Base-by-base conservation (phyloP, 2,113 vertebrate species). In the Pao palembangensis region DNA sequence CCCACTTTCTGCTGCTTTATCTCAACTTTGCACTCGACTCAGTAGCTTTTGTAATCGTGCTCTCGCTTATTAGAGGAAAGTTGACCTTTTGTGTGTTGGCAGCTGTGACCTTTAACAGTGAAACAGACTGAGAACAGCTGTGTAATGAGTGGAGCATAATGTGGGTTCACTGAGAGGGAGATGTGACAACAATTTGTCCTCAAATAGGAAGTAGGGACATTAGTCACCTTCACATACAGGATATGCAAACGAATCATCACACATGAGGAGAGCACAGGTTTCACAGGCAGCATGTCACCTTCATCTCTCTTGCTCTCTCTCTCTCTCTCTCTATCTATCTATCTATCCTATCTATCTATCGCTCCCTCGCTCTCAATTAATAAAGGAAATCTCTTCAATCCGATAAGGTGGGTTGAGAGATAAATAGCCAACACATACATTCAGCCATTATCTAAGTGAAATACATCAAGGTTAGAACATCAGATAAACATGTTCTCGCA, bases 31-130 rank as follows among this genome's bases (percentile, higher is more conserved):
- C 54, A 61, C 42, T 69, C 38, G 21, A 53, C 55, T 69, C 75
- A 63, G 62, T 58, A 58, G 68, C 42, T 76, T 76, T 83, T 85
- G 74, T 85, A 86, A 88, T 86, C 71, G 49, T 75, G 65, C 53
- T 21, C 58, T 79, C 62, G 65, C 64, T 73, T 83, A 76, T 85
- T 85, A 85, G 76, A 87, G 75, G 76, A 76, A 85, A 78, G 73
- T 68, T 82, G 81, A 88, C 88, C 88, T 90, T 89, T 89, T 62
- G 78, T 81, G 78, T 76, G 81, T 84, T 87, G 79, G 82, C 85
- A 89, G 73, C 80, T 38, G 51, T 85, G 81, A 84, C 85, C 89
- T 90, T 90, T 88, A 72, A 80, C 60, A 75, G 73, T 64, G 75
- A 78, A 48, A 71, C 79, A 44, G 72, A 68, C 75, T 64, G 65